Evolutionary conservation across 2,888 invertebrate genomes (phyloP), one percentile per base, ranked within the genome.

Genomic region (Tromatobia lineatoria): DNA sequence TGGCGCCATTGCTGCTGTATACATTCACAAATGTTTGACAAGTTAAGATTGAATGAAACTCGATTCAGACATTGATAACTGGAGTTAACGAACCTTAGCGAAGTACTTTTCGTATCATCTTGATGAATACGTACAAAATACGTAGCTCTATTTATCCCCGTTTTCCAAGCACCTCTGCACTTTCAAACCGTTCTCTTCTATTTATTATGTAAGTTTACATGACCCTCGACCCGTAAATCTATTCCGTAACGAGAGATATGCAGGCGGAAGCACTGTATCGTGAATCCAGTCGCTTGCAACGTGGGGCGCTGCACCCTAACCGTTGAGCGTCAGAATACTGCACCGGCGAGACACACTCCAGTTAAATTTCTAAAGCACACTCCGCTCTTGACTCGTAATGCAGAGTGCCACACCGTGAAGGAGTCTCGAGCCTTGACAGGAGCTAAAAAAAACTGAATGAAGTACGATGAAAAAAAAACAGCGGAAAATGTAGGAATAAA

Each of bases 11-110:
- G n/a, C 15, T 50, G 47, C 23, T 23, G n/a, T 38, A 20, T 0
- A 20, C 4, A 42, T 8, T 34, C 18, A 11, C 8, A 3, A 20
- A 38, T 20, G 18, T 18, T 11, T 0, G 11, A 23, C 47, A 38
- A 52, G n/a, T 38, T 77, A 15, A 45, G 88, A 87, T 87, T 87
- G 82, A 89, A 88, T 87, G 85, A 85, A 89, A 86, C 85, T 87
- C 87, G 85, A 87, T 88, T 80, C 83, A 83, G 85, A 86, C 84
- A 86, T 89, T 86, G 87, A 88, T 85, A 87, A 83, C 74, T 86
- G 4, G 38, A 18, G 79, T 86, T 86, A 89, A 87, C 87, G 87
- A 85, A 87, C 85, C 86, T 85, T 85, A 85, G 82, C 85, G 80
- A 86, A 86, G 83, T 90, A 87, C 85, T 87, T 89, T 85, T 85